These are phyloP conservation scores for Xanthia togata DNA, from an alignment of 2,888 invertebrate species.

Conservation along the genomic window DNA sequence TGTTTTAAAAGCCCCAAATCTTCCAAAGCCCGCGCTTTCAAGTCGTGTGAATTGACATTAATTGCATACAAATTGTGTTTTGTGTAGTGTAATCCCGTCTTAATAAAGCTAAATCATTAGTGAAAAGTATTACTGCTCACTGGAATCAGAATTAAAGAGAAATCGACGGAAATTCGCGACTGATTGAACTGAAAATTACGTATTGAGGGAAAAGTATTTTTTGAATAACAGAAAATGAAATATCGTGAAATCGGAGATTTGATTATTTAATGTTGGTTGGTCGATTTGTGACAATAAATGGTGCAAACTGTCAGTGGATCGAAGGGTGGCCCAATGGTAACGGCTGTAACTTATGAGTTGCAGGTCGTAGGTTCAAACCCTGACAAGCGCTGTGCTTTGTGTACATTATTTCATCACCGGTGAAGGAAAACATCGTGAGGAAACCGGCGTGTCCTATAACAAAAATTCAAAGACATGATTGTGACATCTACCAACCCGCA, in stretches of 20 bases:
- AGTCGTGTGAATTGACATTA: slow-evolving; percentile 69
- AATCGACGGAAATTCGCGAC: slow-evolving; percentile 18
- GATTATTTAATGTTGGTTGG: background rate
- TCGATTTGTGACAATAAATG: background rate
- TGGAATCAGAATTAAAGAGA: slow-evolving; percentile 41
- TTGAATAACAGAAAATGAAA: slow-evolving; percentile 3
- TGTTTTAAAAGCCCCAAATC: slow-evolving; percentile 38
- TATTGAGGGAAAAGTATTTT: slow-evolving; percentile 40
- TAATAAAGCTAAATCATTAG: slow-evolving; percentile 65
- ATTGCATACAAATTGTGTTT: slow-evolving; percentile 70
- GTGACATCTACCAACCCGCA: too few species aligned
- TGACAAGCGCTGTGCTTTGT: too few species aligned
- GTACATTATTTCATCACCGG: too few species aligned
- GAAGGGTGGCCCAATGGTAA: too few species aligned
- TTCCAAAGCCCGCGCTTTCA: slow-evolving; percentile 62
- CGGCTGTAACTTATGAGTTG: too few species aligned
- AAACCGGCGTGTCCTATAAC: too few species aligned
- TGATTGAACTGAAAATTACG: slow-evolving; percentile 51
- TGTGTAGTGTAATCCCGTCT: slow-evolving; percentile 65
- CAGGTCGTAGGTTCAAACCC: too few species aligned
- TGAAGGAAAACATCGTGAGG: too few species aligned
- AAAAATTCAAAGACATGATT: too few species aligned
- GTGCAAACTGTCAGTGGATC: too few species aligned
- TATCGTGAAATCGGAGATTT: slow-evolving; percentile 1
- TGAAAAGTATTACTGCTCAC: slow-evolving; percentile 60